Conservation (phyloP, 2,797 vertebrate species). For the Betta splendens region DNA sequence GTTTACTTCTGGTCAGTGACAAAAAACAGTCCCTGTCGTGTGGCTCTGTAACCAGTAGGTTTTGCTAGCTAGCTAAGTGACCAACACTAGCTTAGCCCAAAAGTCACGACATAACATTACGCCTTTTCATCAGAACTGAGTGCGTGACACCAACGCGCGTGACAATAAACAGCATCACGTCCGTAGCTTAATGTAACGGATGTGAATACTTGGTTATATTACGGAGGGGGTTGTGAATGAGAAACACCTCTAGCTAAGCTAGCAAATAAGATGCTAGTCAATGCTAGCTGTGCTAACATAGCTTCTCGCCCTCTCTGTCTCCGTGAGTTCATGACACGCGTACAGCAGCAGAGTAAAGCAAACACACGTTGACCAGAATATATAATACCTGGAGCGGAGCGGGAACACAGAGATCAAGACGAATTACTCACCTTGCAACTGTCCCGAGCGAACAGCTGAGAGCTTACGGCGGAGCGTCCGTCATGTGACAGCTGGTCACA, state of each 20-base stretch:
- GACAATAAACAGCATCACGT: accelerated
- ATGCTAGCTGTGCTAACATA: constrained; percentile 34
- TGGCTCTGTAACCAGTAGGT: constrained; percentile 3
- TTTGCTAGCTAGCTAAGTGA: constrained; percentile 25
- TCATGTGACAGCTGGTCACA: constrained; percentile 80
- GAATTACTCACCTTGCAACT: constrained; percentile 57
- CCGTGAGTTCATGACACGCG: background rate
- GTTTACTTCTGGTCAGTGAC: background rate
- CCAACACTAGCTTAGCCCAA: constrained; percentile 35
- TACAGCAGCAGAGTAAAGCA: background rate
- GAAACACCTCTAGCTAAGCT: constrained; percentile 1
- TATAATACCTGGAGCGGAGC: background rate
- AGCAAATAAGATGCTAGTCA: constrained; percentile 45
- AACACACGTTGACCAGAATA: accelerated
- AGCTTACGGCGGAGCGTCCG: constrained; percentile 60
- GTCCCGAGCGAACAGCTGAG: constrained; percentile 62
- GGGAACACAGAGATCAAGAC: background rate
- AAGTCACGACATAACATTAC: constrained; percentile 52
- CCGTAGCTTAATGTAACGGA: accelerated
- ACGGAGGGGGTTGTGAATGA: background rate
- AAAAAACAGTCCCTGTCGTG: background rate
- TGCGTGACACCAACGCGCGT: background rate
- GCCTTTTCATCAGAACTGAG: accelerated
- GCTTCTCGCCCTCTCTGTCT: constrained; percentile 4
- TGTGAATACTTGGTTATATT: accelerated